These are phyloP conservation scores for Pyxicephalus adspersus DNA, from an alignment of 2,113 vertebrate species.

Conservation along the genomic window DNA sequence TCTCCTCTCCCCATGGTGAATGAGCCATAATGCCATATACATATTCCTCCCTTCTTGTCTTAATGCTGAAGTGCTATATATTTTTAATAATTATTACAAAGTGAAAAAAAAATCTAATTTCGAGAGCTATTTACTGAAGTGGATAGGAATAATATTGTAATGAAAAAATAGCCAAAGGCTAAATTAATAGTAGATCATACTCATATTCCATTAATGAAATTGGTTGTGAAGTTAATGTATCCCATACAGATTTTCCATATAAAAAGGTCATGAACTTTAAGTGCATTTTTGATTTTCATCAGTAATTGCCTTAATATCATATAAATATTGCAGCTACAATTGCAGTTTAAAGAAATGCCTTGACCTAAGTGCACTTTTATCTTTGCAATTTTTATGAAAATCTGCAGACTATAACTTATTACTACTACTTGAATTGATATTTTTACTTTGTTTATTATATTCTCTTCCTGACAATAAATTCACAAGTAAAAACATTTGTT, in stretches of 20 bases:
- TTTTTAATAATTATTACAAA: background rate
- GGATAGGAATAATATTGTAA: background rate
- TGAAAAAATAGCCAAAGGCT: background rate
- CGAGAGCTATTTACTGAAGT: background rate
- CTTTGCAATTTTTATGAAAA: background rate
- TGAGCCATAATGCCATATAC: too few species aligned
- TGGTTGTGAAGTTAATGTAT: constrained; percentile 9
- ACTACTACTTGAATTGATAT: too few species aligned
- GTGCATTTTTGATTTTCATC: background rate
- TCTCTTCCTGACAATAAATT: too few species aligned
- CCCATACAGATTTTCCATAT: background rate
- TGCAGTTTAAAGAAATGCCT: background rate
- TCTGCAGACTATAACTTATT: background rate
- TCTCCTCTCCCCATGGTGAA: too few species aligned
- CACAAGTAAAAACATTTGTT: too few species aligned
- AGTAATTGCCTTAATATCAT: background rate
- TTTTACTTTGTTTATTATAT: too few species aligned
- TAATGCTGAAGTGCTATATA: background rate
- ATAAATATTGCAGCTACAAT: background rate
- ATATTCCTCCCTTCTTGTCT: too few species aligned
- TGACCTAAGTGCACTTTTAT: too few species aligned
- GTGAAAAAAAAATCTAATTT: background rate
- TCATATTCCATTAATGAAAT: constrained; percentile 15
- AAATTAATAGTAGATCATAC: background rate
- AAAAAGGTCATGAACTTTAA: constrained; percentile 12